phyloP scores from a whole-genome alignment of 2,888 invertebrate species.

The Serripes groenlandicus region DNA sequence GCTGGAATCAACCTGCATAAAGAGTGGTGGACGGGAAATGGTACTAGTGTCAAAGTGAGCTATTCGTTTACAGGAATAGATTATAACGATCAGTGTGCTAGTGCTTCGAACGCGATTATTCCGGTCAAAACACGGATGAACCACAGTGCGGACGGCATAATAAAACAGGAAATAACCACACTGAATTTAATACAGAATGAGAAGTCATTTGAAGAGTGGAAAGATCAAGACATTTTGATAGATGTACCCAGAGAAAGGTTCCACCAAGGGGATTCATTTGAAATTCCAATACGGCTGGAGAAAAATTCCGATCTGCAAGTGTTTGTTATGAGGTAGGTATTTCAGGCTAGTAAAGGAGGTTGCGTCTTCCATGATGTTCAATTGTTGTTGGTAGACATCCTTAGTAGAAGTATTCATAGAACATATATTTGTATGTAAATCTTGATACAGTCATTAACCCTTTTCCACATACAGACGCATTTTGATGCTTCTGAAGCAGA shows the following conservation, averaged over 20 bases:
- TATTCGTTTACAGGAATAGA: constrained; percentile 91
- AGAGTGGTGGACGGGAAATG: constrained; percentile 92
- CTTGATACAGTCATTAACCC: too few species aligned
- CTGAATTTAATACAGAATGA: constrained; percentile 70
- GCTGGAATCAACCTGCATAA: constrained; percentile 95
- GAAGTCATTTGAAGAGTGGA: constrained; percentile 91
- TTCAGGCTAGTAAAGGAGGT: too few species aligned
- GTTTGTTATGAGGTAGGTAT: constrained; percentile 93
- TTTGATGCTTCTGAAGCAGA: too few species aligned
- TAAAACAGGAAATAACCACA: constrained; percentile 70
- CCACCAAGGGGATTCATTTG: constrained; percentile 95
- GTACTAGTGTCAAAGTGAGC: constrained; percentile 91
- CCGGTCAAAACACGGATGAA: constrained; percentile 70
- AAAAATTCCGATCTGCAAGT: constrained; percentile 88
- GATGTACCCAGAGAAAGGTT: constrained; percentile 95
- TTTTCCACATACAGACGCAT: too few species aligned
- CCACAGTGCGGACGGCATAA: constrained; percentile 54
- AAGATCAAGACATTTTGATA: constrained; percentile 94
- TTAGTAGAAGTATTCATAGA: too few species aligned
- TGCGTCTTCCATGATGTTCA: too few species aligned
- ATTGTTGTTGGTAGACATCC: too few species aligned
- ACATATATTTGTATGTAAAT: too few species aligned
- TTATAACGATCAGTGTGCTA: constrained; percentile 81
- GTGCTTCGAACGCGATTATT: constrained; percentile 79
- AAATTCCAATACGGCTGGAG: constrained; percentile 94